Evolutionary conservation across 2,113 vertebrate species (phyloP), one percentile per base, ranked within the genome.

Genomic region (Nestor notabilis): DNA sequence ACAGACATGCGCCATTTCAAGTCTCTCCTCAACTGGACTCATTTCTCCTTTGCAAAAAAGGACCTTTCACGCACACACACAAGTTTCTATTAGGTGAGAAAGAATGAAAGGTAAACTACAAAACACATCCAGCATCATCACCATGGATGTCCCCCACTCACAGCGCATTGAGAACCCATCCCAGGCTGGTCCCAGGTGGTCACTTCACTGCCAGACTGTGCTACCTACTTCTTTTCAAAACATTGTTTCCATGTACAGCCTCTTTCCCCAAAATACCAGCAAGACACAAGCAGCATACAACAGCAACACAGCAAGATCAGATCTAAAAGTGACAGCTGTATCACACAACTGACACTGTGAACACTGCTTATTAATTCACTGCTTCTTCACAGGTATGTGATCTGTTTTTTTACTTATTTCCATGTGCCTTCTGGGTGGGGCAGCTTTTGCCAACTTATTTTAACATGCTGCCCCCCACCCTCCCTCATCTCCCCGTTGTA

Each of bases 101-200:
- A 2, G 21, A 69, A 68, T 35, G 6, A 90, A 88, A 77, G 15
- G 11, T 33, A 69, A 83, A 52, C 16, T 13, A 52, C 21, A n/a
- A n/a, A 83, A 79, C 35, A 60, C 0, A 56, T 5, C 5, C 58
- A 71, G 12, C n/a, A 77, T 23, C 37, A 66, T 28, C 12, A 87
- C 11, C 1, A 1, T 35, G 10, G 33, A 65, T 61, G 16, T 70
- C 50, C 28, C 17, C 14, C 23, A 50, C 11, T 33, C 31, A 17
- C 35, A 50, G 1, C 0, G 0, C 35, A 50, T 3, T 11, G 8
- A 78, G 20, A 81, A 52, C 6, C 15, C 4, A 0, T 14, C 35
- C 68, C 52, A 29, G n/a, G 6, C 24, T n/a, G 24, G 33, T 65
- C 23, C 27, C 78, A 49, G 53, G 15, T 21, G 9, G 23, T 14